phyloP scores from a whole-genome alignment of 2,113 vertebrate genomes.

The Archilochus colubris region DNA sequence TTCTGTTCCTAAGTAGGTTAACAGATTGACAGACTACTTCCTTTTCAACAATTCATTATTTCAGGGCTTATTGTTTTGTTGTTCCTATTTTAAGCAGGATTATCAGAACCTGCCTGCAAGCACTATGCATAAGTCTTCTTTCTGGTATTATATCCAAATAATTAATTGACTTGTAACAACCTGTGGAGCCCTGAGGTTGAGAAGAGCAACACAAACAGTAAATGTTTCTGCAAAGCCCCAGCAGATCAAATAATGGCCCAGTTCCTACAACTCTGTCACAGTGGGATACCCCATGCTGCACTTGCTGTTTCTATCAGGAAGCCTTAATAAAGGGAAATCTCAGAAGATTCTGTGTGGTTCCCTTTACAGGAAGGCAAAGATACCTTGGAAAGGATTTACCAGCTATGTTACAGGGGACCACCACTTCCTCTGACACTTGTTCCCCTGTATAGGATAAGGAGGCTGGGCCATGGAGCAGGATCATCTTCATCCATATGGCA shows the following conservation, averaged over 20 bases:
- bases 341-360: neutral
- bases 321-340: neutral
- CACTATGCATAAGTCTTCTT: neutral
- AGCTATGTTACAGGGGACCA: accelerated
- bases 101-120: slow-evolving; percentile 15
- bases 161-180: slow-evolving; percentile 43
- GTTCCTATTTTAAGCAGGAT: slow-evolving; percentile 72
- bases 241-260: neutral
- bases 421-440: neutral
- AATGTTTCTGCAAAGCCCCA: neutral
- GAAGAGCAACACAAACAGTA: neutral
- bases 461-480: neutral
- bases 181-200: neutral
- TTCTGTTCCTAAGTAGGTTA: slow-evolving; percentile 48
- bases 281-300: neutral
- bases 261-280: neutral
- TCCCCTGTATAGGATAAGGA: neutral
- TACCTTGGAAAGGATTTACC: neutral
- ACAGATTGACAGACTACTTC: slow-evolving; percentile 78
- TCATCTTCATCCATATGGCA: neutral
- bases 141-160: slow-evolving; percentile 8
- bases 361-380: neutral
- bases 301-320: neutral
- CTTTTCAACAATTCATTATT: slow-evolving; percentile 74
- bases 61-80: slow-evolving; percentile 65